These are phyloP conservation scores for Coilia nasus DNA, from an alignment of 2,797 vertebrate species.

Conservation along the genomic window DNA sequence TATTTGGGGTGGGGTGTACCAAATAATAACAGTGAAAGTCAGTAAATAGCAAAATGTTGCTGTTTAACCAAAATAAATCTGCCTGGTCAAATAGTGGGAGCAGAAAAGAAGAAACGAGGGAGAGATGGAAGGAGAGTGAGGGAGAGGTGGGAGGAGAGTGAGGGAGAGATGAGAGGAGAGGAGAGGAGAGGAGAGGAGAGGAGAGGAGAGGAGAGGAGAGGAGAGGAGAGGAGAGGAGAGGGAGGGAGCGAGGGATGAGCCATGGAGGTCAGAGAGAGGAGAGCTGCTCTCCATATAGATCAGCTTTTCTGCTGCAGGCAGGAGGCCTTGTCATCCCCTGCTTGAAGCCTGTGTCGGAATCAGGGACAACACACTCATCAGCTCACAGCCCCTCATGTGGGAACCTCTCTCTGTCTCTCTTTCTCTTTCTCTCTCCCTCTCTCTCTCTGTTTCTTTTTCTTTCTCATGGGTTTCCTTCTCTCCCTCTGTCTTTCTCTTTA, in stretches of 20 bases:
- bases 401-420: not conserved
- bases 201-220: not conserved
- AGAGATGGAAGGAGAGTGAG: not conserved
- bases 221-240: not conserved
- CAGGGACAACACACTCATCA: conserved; percentile 58
- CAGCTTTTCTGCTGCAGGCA: conserved; percentile 42
- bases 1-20: too few relatives aligned
- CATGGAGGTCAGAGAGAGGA: not conserved
- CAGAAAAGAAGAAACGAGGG: not conserved
- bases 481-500: too few relatives aligned
- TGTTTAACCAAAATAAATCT: not conserved
- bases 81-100: not conserved
- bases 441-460: conserved; percentile 18
- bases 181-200: too few relatives aligned
- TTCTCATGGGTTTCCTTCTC: not conserved
- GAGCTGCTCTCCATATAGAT: conserved; percentile 42
- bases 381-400: conserved; percentile 7
- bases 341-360: conserved; percentile 50
- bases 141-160: too few relatives aligned
- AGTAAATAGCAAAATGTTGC: too few relatives aligned
- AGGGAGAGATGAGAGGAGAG: too few relatives aligned
- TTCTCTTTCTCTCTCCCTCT: too few relatives aligned
- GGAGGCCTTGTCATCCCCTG: conserved; percentile 50
- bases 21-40: too few relatives aligned
- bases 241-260: not conserved